A percentile compares a stretch with the other conserved stretches of the same genome.
Evolutionary conservation across 1,140 invertebrate species (phyloP).

Genomic region (Sesamia nonagrioides): DNA sequence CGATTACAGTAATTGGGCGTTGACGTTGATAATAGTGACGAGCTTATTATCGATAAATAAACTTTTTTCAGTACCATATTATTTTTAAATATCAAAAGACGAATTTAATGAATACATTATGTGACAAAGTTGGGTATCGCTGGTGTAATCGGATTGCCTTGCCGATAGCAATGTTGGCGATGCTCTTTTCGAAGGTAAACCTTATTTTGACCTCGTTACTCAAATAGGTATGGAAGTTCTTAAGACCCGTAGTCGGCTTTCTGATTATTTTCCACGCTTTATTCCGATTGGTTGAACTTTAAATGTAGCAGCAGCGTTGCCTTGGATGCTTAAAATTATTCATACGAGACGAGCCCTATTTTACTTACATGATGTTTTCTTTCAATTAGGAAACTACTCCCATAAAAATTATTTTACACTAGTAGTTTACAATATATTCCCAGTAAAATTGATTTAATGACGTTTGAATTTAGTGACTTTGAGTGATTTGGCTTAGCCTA

Average conservation of each 20-base stretch:
- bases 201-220: constrained; percentile 77
- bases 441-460: not conserved
- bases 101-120: constrained; percentile 62
- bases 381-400: too few relatives aligned
- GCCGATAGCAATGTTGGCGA: constrained; percentile 59
- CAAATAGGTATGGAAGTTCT: constrained; percentile 83
- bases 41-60: constrained; percentile 21
- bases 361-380: constrained; percentile 10
- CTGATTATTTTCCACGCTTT: constrained; percentile 10
- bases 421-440: not conserved
- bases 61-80: not conserved
- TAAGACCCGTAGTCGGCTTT: constrained; percentile 63
- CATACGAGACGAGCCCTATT: not conserved
- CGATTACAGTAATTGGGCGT: not conserved
- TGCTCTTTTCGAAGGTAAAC: constrained; percentile 73
- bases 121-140: constrained; percentile 65
- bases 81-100: constrained; percentile 20
- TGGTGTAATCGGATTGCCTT: constrained; percentile 76
- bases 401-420: too few relatives aligned
- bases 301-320: constrained; percentile 5
- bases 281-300: constrained; percentile 34
- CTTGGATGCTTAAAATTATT: constrained; percentile 31
- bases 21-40: constrained; percentile 12
- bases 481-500: not conserved
- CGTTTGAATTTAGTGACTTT: not conserved